Conservation (phyloP, 2,888 invertebrate genomes). For the Aphodius sticticus region DNA sequence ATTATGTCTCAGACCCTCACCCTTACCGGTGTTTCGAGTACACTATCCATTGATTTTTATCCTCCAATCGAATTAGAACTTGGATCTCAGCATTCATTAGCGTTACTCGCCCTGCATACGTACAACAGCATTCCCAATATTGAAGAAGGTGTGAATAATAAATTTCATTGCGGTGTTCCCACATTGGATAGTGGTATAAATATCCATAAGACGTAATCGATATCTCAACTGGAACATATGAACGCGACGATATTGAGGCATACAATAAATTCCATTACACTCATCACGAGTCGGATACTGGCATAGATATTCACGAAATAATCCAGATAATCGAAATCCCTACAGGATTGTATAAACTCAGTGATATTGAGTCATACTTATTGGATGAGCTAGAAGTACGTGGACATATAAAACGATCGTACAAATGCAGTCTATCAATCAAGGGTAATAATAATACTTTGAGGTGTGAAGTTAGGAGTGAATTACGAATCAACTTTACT, state of each 20-base stretch:
- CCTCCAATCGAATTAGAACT: conserved; percentile 45
- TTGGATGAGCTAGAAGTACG: conserved; percentile 6
- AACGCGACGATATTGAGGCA: too few relatives aligned
- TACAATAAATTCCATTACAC: too few relatives aligned
- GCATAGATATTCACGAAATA: too few relatives aligned
- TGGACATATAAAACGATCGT: not conserved
- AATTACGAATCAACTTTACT: too few relatives aligned
- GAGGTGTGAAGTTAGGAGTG: too few relatives aligned
- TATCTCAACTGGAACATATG: too few relatives aligned
- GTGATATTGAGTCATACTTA: conserved; percentile 47
- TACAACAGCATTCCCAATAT: conserved; percentile 53
- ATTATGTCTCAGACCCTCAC: conserved; percentile 47
- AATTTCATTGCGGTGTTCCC: conserved; percentile 42
- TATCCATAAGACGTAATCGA: too few relatives aligned
- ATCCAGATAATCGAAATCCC: conserved; percentile 46
- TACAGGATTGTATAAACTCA: conserved; percentile 51
- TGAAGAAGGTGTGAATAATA: conserved; percentile 49
- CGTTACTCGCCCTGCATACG: conserved; percentile 49
- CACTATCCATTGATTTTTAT: conserved; percentile 45
- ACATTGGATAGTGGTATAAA: too few relatives aligned
- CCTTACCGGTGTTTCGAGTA: conserved; percentile 44
- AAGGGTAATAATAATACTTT: too few relatives aligned
- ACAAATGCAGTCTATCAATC: too few relatives aligned
- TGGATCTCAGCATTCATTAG: conserved; percentile 46
- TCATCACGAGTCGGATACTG: too few relatives aligned